phyloP scores from a whole-genome alignment of 53 echinoderm and acorn worm species.

The Stichopus horrens region DNA sequence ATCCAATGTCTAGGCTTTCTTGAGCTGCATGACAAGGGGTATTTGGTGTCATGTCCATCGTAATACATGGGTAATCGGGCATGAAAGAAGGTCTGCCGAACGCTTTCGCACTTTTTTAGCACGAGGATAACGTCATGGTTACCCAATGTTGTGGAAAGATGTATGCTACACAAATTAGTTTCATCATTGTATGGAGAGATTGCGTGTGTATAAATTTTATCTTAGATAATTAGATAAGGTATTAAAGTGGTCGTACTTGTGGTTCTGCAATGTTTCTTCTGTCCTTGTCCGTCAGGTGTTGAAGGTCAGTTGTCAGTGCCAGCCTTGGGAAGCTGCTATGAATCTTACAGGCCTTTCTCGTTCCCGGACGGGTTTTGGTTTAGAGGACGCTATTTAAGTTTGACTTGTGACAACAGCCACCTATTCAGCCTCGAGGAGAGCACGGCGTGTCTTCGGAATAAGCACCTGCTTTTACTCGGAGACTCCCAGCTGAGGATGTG shows the following conservation, averaged over 20 bases:
- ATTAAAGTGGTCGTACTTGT: background rate
- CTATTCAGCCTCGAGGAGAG: slow-evolving; percentile 6
- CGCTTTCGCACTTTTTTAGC: too few relatives aligned
- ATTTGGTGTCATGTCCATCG: too few relatives aligned
- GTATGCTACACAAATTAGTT: too few relatives aligned
- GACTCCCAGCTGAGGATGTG: slow-evolving; percentile 65
- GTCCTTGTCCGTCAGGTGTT: background rate
- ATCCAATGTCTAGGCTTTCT: too few relatives aligned
- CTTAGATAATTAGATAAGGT: too few relatives aligned
- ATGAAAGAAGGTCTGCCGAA: too few relatives aligned
- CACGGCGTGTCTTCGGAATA: slow-evolving; percentile 39
- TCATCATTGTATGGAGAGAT: too few relatives aligned
- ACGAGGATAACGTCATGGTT: too few relatives aligned
- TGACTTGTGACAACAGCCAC: slow-evolving; percentile 53
- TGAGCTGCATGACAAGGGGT: too few relatives aligned
- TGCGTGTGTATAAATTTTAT: too few relatives aligned
- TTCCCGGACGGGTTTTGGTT: slow-evolving; percentile 71
- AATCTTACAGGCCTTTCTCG: slow-evolving; percentile 25
- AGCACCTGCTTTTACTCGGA: slow-evolving; percentile 51
- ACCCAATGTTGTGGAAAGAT: too few relatives aligned
- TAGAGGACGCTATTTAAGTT: slow-evolving; percentile 51
- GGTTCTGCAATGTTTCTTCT: background rate
- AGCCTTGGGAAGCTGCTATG: background rate
- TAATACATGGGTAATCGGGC: too few relatives aligned
- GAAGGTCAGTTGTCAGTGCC: background rate